Evolutionary conservation across 2,113 vertebrate species (phyloP), one percentile per base, ranked within the genome.

Genomic region (Marcusenius ussheri): DNA sequence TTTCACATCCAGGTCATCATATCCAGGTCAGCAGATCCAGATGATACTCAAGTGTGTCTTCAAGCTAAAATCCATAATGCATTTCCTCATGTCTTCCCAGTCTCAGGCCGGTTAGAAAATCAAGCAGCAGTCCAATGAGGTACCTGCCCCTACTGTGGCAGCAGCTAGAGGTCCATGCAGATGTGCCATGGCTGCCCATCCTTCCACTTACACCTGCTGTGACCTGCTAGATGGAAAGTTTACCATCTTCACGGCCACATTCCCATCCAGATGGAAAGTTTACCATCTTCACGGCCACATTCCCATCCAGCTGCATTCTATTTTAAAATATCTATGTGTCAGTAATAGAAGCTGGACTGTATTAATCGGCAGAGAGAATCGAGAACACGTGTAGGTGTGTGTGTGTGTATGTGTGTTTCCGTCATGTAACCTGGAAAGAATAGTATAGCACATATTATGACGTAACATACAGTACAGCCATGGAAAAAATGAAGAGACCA

Each of bases 301-400:
- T 87, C 13, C 49, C 24, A 50, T 19, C 21, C 11, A 51, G 19
- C 19, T 47, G 39, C 7, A 24, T 42, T 84, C 21, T 47, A 84
- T 46, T 84, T 15, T 17, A 53, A 92, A 94, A 91, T 88, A 86
- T 91, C 91, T 93, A 84, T 89, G 91, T 83, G 91, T 91, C 91
- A 89, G 90, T 86, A 74, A 85, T 92, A 89, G 89, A 90, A 93
- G 93, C 90, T 89, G 46, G 35, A 6, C 13, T 80, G 74, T 42
- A 39, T 35, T 39, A 80, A 80, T 80, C 31, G 5, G 35, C 31
- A 17, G 35, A 7, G 35, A 42, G 74, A 80, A 80, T 80, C 35
- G 27, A 42, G 74, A 39, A 80, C 13, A 80, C 15, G 6, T 35
- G 74, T 80, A 42, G 31, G 5, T 42, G n/a, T n/a, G n/a, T n/a